phyloP scores from a whole-genome alignment of 2,113 vertebrate species.

The Brevimyrus niger region DNA sequence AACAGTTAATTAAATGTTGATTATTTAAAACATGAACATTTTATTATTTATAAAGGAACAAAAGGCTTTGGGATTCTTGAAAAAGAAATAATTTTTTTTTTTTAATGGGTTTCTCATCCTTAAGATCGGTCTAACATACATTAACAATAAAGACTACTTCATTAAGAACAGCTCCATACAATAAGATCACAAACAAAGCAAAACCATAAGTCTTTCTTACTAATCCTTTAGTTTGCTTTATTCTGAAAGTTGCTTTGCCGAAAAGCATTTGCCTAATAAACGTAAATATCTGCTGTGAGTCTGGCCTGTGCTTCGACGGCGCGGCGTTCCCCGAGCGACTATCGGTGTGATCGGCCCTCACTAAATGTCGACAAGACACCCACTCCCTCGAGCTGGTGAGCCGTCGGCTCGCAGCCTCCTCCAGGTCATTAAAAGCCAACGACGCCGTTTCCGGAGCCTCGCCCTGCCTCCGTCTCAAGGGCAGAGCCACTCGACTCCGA shows the following conservation, averaged over 20 bases:
- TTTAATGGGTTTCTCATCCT: background rate
- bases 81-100: background rate
- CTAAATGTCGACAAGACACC: background rate
- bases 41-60: background rate
- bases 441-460: background rate
- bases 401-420: background rate
- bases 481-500: background rate
- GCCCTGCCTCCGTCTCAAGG: background rate
- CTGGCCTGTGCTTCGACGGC: background rate
- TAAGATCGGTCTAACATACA: background rate
- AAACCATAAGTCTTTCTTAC: background rate
- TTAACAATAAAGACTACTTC: background rate
- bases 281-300: background rate
- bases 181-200: background rate
- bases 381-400: background rate
- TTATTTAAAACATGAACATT: background rate
- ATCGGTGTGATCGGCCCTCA: background rate
- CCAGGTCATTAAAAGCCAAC: background rate
- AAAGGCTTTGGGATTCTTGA: background rate
- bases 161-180: background rate
- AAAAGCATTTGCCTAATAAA: background rate
- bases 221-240: background rate
- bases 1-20: slow-evolving; percentile 1
- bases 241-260: background rate
- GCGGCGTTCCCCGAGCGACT: background rate